Evolutionary conservation across 2,888 invertebrate genomes (phyloP), one percentile per base, ranked within the genome.

Genomic region (Dendrolimus pini): DNA sequence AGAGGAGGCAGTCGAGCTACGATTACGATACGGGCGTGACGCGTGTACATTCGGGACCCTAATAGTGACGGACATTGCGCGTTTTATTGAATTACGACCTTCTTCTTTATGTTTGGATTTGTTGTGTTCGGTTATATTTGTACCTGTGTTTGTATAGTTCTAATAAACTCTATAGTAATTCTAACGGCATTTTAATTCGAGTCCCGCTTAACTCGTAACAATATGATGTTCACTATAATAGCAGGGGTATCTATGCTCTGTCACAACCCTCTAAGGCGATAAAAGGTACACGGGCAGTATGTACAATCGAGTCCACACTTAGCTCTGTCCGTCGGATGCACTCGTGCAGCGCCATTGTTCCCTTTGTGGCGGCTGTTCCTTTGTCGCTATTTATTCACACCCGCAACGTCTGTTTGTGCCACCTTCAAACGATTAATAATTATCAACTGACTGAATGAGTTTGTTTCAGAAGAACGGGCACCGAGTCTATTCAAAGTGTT

Each of bases 301-400:
- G 47, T 47, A 12, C 9, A 9, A 47, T 47, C 47, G 47, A 47
- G 47, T 12, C 47, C 47, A 47, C 47, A 47, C 47, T 47, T 47
- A 47, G 47, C 47, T 47, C 47, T 47, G 41, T 47, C 58, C 47
- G 56, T 13, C 41, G 47, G 18, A 10, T 41, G 52, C 42, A 47
- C 47, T 9, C 13, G 56, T 52, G 56, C 58, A 59, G 56, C 52
- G 56, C 56, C 52, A 54, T 59, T 59, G 58, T 56, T 70, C 61
- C 67, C 76, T 75, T 83, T 82, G 82, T 82, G 75, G 76, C 70
- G 65, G 55, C 30, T 58, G 56, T 64, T 66, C 77, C 80, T 78
- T 82, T 82, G 78, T 80, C 74, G 71, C 72, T 82, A 79, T 83
- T 80, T 82, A 82, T 78, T 76, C 73, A 75, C 71, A 70, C 41